Conservation (phyloP, 2,797 vertebrate genomes). For the Eurystomus glaucurus region DNA sequence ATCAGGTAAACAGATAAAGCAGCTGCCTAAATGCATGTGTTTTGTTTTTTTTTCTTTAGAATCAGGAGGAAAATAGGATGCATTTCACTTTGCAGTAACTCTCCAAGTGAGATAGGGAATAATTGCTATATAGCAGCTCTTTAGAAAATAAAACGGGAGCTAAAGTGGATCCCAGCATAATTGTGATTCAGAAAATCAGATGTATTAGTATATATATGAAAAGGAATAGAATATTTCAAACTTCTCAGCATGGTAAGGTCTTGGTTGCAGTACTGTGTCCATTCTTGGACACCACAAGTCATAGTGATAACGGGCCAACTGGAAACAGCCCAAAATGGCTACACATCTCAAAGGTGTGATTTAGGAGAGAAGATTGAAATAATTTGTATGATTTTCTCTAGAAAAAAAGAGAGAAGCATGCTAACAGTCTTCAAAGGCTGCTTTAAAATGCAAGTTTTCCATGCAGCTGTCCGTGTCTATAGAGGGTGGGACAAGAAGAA, state of each 20-base stretch:
- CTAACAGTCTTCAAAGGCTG: neutral
- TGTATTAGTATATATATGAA: neutral
- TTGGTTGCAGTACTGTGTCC: neutral
- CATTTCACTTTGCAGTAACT: neutral
- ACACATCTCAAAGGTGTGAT: neutral
- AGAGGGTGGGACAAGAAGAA: neutral
- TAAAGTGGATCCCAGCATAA: neutral
- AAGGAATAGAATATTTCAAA: neutral
- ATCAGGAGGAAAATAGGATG: neutral
- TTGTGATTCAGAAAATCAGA: neutral
- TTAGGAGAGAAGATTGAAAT: neutral
- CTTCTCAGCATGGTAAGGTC: neutral
- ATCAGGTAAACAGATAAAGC: neutral
- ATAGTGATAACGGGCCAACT: neutral
- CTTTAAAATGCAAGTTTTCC: neutral
- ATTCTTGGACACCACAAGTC: neutral
- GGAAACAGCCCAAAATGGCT: neutral
- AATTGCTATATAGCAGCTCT: neutral
- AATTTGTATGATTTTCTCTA: neutral
- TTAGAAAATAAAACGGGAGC: neutral
- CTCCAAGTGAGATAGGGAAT: neutral
- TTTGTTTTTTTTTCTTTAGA: slow-evolving; percentile 37
- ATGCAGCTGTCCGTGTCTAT: neutral
- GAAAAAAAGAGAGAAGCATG: neutral
- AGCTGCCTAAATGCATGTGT: neutral